Evolutionary conservation across 2,797 vertebrate species (phyloP), one percentile per base, ranked within the genome.

Genomic region (Alexandromys oeconomus): DNA sequence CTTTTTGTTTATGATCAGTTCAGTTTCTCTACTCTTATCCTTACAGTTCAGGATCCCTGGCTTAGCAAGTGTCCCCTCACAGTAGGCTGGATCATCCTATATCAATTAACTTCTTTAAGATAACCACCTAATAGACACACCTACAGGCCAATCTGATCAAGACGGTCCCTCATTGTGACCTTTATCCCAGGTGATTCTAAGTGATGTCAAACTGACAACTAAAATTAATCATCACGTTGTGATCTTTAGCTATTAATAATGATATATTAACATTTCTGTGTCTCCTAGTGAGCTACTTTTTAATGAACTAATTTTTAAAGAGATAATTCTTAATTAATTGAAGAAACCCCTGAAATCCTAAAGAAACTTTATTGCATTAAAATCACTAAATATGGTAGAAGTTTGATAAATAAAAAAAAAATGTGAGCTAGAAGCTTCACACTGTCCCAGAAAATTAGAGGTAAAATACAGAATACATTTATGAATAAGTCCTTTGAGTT

Each of bases 401-500:
- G 6, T 31, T 67, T 90, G 17, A 23, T 46, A 85, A 67, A 89
- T 71, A 67, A 67, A 89, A 65, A 13, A 61, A 40, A 65, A 15
- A 19, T 63, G 15, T 79, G 17, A 79, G 13, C 81, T 89, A 92
- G 63, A 96, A 88, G 10, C 31, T 73, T 86, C 61, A 59, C 48
- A 67, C 27, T 27, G 31, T 51, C 34, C 12, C 6, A 78, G 37
- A 80, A 95, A 96, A 82, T 71, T 87, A 89, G 48, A 82, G 25
- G 63, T 94, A 82, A 92, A 92, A 65, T 78, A 81, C 73, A 95
- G 48, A 96, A 87, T 15, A 34, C 23, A 71, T 9, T 91, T 91
- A 71, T 2, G 31, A 95, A 78, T 93, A 54, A 15, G 59, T 67
- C 69, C 23, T 48, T 48, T 85, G 46, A 94, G 63, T 27, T 92